These are phyloP conservation scores for Plemyria rubiginata DNA, from an alignment of 2,888 invertebrate species.

Conservation along the genomic window DNA sequence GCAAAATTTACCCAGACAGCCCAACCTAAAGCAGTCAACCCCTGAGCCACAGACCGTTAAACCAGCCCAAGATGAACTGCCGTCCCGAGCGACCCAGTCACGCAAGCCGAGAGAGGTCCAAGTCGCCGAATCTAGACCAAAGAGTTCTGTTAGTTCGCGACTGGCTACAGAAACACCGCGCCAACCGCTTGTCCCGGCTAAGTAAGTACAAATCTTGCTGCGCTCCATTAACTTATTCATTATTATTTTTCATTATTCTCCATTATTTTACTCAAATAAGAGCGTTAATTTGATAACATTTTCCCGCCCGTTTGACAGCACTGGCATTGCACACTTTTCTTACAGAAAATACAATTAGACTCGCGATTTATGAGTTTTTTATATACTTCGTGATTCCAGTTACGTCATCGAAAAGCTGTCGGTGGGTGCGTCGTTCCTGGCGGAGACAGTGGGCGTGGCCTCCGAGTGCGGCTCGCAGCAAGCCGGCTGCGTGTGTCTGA, in stretches of 20 bases:
- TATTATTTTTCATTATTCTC: no score
- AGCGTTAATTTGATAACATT: no score
- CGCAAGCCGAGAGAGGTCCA: not conserved
- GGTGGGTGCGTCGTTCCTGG: slow-evolving; percentile 49
- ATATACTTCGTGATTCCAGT: slow-evolving; percentile 44
- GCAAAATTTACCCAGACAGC: not conserved
- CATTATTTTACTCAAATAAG: no score
- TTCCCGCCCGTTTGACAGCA: no score
- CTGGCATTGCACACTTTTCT: no score
- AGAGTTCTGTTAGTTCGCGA: not conserved
- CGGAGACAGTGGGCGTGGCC: slow-evolving; percentile 53
- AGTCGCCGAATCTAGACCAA: not conserved
- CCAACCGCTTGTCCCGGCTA: not conserved
- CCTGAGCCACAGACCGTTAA: not conserved
- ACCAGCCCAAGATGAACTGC: not conserved
- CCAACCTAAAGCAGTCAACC: not conserved
- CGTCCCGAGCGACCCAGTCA: no score
- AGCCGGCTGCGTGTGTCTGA: slow-evolving; percentile 61
- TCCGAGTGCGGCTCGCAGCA: slow-evolving; percentile 43
- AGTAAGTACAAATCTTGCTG: not conserved
- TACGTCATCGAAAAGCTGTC: slow-evolving; percentile 58
- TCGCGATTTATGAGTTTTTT: not conserved
- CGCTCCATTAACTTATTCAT: no score
- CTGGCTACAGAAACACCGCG: not conserved
- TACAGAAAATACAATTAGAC: no score